These are phyloP conservation scores for Drosophila persimilis DNA, from an alignment of 1,140 invertebrate genomes.

Conservation along the genomic window DNA sequence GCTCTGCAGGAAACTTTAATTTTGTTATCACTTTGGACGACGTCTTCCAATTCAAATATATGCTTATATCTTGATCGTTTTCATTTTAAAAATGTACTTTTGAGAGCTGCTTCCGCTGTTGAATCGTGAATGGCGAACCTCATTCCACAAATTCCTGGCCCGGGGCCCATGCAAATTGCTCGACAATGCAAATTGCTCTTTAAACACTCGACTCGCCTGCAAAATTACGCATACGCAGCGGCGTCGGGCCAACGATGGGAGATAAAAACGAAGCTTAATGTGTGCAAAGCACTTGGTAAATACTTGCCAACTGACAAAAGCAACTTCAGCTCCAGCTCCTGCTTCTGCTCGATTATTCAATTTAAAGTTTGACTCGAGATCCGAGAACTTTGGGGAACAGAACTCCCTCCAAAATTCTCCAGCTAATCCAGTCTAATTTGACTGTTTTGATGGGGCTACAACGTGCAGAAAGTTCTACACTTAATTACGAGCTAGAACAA, in stretches of 20 bases:
- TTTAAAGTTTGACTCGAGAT: constrained; percentile 42
- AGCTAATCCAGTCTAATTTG: constrained; percentile 28
- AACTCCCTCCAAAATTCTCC: constrained; percentile 26
- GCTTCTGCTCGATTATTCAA: constrained; percentile 55
- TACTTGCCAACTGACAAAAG: constrained; percentile 66
- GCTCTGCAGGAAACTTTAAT: neutral
- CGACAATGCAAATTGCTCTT: constrained; percentile 60
- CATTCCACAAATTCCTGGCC: constrained; percentile 28
- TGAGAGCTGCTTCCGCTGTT: neutral
- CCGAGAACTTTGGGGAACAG: neutral
- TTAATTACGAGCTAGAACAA: neutral
- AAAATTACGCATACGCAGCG: constrained; percentile 71
- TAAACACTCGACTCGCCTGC: constrained; percentile 51
- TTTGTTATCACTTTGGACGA: neutral
- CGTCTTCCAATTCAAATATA: neutral
- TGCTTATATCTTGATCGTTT: constrained; percentile 2
- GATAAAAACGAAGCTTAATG: constrained; percentile 65
- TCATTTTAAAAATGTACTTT: neutral
- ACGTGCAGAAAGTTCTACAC: neutral
- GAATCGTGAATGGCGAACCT: constrained; percentile 12
- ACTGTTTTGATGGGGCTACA: constrained; percentile 1
- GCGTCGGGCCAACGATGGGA: constrained; percentile 46
- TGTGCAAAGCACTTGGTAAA: constrained; percentile 68
- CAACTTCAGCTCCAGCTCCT: constrained; percentile 42
- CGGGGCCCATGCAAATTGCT: constrained; percentile 60